phyloP scores from a whole-genome alignment of 2,797 vertebrate species.

The Lagodon rhomboides region DNA sequence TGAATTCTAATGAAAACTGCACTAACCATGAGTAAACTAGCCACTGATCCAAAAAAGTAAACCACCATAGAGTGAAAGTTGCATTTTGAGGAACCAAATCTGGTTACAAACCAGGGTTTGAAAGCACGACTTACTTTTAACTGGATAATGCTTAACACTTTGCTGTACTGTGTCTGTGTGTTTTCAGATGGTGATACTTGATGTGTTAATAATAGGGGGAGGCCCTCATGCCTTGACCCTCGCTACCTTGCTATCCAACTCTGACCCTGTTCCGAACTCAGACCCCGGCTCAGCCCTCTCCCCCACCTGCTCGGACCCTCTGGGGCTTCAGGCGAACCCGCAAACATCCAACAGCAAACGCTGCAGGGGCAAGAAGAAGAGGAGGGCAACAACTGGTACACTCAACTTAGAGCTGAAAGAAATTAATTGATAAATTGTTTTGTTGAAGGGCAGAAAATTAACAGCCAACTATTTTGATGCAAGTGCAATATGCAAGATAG shows the following conservation, averaged over 20 bases:
- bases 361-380: conserved; percentile 62
- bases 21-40: background rate
- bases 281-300: conserved; percentile 5
- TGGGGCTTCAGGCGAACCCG: conserved; percentile 44
- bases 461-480: background rate
- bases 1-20: background rate
- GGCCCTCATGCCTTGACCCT: conserved; percentile 88
- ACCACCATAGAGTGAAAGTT: background rate
- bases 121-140: background rate
- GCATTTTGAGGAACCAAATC: conserved; percentile 14
- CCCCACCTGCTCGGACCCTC: conserved; percentile 26
- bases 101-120: conserved; percentile 8
- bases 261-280: conserved; percentile 39
- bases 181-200: conserved; percentile 78
- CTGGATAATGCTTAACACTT: background rate
- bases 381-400: conserved; percentile 58
- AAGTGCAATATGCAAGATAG: too few species aligned
- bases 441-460: background rate
- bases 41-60: background rate
- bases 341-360: conserved; percentile 37
- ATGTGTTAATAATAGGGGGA: conserved; percentile 84
- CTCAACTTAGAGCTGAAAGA: background rate
- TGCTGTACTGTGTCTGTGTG: conserved; percentile 1
- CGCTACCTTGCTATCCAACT: conserved; percentile 78
- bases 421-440: background rate